A percentile compares a stretch with the other conserved stretches of the same genome.
These are phyloP conservation scores for Orchesella cincta DNA, from an alignment of 1,140 invertebrate species.

Conservation along the genomic window DNA sequence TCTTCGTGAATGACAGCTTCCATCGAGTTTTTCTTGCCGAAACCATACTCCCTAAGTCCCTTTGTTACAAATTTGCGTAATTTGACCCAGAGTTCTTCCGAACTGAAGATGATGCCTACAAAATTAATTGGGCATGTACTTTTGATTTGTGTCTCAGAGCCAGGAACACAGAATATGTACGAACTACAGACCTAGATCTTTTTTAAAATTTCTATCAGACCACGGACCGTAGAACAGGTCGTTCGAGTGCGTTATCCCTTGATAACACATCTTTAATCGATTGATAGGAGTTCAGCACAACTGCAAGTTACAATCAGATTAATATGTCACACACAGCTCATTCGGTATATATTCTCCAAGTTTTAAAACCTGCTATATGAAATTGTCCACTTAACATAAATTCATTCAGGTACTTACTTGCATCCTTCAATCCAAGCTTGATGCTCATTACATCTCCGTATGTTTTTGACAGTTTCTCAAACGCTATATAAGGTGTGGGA, in stretches of 20 bases:
- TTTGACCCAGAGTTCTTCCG: not conserved
- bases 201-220: not conserved
- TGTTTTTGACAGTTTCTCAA: not conserved
- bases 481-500: not conserved
- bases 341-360: too few species aligned
- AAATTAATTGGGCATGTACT: not conserved
- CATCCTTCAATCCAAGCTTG: not conserved
- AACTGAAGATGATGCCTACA: not conserved
- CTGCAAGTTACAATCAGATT: not conserved
- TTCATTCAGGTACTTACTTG: too few species aligned
- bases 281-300: not conserved
- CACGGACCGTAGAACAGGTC: not conserved
- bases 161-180: too few species aligned
- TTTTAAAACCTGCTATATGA: too few species aligned
- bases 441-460: not conserved
- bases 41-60: slow-evolving; percentile 27
- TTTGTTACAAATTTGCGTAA: not conserved
- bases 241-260: not conserved
- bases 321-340: too few species aligned
- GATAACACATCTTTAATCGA: not conserved
- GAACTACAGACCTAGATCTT: not conserved
- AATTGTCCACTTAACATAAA: too few species aligned
- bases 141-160: not conserved
- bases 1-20: slow-evolving; percentile 28
- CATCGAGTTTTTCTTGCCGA: slow-evolving; percentile 29